phyloP scores from a whole-genome alignment of 1,140 invertebrate genomes.

The Neodiprion virginianus region DNA sequence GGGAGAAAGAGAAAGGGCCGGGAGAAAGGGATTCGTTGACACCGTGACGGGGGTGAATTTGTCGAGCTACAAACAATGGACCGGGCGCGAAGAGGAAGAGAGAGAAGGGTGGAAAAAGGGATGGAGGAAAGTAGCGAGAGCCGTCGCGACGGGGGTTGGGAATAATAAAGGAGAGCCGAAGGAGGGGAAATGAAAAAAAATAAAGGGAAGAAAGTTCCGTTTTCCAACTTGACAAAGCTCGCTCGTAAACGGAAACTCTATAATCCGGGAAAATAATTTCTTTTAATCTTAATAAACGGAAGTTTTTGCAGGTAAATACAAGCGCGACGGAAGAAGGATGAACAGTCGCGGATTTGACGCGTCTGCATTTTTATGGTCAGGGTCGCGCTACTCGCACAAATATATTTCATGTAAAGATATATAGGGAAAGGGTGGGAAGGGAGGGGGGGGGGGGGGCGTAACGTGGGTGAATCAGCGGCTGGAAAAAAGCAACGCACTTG shows the following conservation, averaged over 20 bases:
- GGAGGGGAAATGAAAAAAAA: background rate
- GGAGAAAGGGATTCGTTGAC: no score
- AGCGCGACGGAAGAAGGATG: background rate
- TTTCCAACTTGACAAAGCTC: conserved; percentile 22
- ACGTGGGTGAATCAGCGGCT: no score
- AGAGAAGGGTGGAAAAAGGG: background rate
- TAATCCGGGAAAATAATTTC: background rate
- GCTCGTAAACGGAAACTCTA: background rate
- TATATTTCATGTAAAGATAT: no score
- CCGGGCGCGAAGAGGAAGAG: conserved; percentile 11
- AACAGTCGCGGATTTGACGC: background rate
- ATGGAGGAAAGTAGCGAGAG: background rate
- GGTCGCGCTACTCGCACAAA: no score
- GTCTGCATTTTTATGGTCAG: no score
- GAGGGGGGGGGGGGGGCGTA: no score
- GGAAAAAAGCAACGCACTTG: background rate
- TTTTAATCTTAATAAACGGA: conserved; percentile 1
- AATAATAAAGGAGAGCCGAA: conserved; percentile 2
- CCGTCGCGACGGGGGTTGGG: background rate
- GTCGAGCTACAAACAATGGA: conserved; percentile 11
- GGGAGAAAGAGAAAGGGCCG: background rate
- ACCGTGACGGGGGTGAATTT: conserved; percentile 14
- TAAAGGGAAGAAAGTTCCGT: conserved; percentile 17
- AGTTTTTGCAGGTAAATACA: background rate
- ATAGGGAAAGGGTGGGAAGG: no score